Evolutionary conservation across 2,888 invertebrate genomes (phyloP).

Genomic region (Coelogynopora nodosa): DNA sequence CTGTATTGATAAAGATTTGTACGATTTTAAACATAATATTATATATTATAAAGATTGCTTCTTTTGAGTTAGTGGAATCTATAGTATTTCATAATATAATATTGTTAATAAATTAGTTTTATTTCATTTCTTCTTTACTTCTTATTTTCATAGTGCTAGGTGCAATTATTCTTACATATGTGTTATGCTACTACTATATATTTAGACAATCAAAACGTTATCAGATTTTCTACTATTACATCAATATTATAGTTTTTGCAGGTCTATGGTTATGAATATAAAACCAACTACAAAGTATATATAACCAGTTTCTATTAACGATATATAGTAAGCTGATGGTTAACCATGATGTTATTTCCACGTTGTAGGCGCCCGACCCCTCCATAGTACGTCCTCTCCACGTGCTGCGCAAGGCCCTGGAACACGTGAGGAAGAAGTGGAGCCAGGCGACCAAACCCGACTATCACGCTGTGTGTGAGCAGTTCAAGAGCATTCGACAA

Average conservation of each 20-base stretch:
- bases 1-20: no score
- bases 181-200: no score
- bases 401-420: constrained; percentile 77
- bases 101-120: no score
- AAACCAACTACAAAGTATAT: no score
- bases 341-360: no score
- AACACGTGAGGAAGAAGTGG: constrained; percentile 87
- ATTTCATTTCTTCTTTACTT: no score
- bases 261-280: neutral
- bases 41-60: neutral
- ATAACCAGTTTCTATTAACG: neutral
- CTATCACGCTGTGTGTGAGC: constrained; percentile 95
- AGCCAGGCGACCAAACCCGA: constrained; percentile 72
- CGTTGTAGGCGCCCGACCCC: constrained; percentile 72
- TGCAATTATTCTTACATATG: no score
- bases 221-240: no score
- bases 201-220: no score
- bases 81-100: no score
- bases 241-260: neutral
- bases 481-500: constrained; percentile 94
- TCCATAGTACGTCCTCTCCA: constrained; percentile 76
- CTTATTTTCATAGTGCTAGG: no score
- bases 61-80: neutral
- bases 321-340: neutral
- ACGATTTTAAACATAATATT: no score